These are phyloP conservation scores for Lasioglossum zephyrum DNA, from an alignment of 2,888 invertebrate species.

Conservation along the genomic window DNA sequence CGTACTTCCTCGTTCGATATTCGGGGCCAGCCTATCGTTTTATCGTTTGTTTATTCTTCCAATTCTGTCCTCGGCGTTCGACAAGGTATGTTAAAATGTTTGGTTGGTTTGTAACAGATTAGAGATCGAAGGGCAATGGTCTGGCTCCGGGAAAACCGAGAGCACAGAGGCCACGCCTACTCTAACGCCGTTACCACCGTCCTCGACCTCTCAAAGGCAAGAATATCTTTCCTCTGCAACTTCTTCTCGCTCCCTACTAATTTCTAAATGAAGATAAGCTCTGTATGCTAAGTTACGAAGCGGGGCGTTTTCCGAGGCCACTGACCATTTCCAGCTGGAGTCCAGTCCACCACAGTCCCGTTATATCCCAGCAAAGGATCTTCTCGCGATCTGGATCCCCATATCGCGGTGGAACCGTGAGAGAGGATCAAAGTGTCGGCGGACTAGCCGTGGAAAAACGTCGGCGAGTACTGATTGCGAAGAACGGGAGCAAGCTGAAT, in stretches of 20 bases:
- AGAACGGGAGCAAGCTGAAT: conserved; percentile 38
- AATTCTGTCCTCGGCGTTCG: background rate
- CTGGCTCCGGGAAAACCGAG: background rate
- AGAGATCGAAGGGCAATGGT: background rate
- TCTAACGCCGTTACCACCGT: background rate
- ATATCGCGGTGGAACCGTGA: background rate
- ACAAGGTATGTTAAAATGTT: background rate
- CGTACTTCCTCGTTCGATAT: background rate
- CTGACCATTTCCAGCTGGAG: background rate
- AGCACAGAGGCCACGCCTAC: background rate
- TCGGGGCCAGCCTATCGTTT: background rate
- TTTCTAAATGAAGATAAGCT: background rate
- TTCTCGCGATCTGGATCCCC: background rate
- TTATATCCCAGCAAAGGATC: background rate
- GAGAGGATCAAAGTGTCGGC: background rate
- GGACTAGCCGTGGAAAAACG: conserved; percentile 26
- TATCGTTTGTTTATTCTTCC: background rate
- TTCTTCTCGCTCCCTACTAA: background rate
- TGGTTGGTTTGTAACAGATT: background rate
- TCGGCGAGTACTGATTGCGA: conserved; percentile 18
- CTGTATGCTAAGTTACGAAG: no score
- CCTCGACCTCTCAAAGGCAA: background rate
- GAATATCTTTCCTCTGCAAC: background rate
- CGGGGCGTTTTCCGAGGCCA: background rate
- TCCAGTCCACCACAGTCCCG: background rate